Conservation (phyloP, 1,140 invertebrate genomes). For the Cherax destructor region DNA sequence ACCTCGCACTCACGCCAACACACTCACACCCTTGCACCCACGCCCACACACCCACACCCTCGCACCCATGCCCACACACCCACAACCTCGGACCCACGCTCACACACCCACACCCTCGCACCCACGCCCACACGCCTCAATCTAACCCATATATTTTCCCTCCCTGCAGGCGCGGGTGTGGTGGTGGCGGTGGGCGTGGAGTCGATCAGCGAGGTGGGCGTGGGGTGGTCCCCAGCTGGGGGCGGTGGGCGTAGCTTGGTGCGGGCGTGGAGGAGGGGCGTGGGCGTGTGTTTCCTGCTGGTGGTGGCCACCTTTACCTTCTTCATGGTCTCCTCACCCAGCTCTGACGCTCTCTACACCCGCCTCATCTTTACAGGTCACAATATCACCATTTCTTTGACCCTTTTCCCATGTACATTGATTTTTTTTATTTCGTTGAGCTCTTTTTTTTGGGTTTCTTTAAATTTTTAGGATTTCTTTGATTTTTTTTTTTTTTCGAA, state of each 20-base stretch:
- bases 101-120: neutral
- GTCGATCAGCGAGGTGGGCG: neutral
- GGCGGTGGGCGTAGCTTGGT: slow-evolving; percentile 38
- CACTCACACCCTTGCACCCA: too few species aligned
- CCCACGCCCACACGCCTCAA: neutral
- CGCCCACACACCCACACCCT: too few species aligned
- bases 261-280: slow-evolving; percentile 51
- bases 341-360: slow-evolving; percentile 15
- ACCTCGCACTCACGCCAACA: too few species aligned
- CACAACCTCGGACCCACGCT: too few species aligned
- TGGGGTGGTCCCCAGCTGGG: neutral
- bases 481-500: too few species aligned
- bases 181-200: neutral
- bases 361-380: slow-evolving; percentile 32
- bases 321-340: slow-evolving; percentile 51
- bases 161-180: neutral
- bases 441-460: too few species aligned
- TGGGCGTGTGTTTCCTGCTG: slow-evolving; percentile 52
- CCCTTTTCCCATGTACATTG: neutral
- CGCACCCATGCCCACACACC: too few species aligned
- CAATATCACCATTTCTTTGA: neutral
- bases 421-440: too few species aligned
- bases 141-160: neutral
- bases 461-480: too few species aligned
- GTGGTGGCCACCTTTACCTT: slow-evolving; percentile 49